Evolutionary conservation across 2,797 vertebrate species (phyloP).

Genomic region (Onychomys leucogaster): DNA sequence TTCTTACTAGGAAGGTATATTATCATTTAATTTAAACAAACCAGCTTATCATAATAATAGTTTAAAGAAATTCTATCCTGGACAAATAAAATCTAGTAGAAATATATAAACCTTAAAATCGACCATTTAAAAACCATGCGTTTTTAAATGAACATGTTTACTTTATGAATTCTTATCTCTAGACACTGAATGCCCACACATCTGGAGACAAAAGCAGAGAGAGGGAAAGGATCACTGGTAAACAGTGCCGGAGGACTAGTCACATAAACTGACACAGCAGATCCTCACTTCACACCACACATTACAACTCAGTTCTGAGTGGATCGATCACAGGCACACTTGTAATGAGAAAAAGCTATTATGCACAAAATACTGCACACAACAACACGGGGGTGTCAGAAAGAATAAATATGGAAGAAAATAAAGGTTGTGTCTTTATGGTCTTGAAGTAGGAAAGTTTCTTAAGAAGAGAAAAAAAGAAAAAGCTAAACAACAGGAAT

Average conservation of each 20-base stretch:
- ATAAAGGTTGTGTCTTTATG: constrained; percentile 31
- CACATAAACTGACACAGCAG: background rate
- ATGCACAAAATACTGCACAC: background rate
- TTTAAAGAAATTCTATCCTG: constrained; percentile 60
- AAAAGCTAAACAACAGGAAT: constrained; percentile 1
- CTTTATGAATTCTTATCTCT: constrained; percentile 8
- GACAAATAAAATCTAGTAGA: background rate
- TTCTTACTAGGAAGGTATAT: constrained; percentile 35
- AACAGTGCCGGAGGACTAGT: background rate
- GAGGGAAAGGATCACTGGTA: background rate
- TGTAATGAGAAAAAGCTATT: background rate
- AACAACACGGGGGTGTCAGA: background rate
- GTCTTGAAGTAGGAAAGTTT: background rate
- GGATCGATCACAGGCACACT: background rate
- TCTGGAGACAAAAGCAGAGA: background rate
- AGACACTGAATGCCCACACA: background rate
- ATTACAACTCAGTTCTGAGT: background rate
- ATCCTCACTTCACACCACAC: background rate
- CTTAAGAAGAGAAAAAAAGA: constrained; percentile 20
- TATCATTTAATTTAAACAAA: constrained; percentile 47
- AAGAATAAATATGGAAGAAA: background rate
- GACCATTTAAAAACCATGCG: constrained; percentile 43
- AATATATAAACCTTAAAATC: constrained; percentile 61
- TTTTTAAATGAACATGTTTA: background rate
- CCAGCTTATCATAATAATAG: constrained; percentile 16